Evolutionary conservation across 2,888 invertebrate species (phyloP).

Genomic region (Autographa pulchrina): DNA sequence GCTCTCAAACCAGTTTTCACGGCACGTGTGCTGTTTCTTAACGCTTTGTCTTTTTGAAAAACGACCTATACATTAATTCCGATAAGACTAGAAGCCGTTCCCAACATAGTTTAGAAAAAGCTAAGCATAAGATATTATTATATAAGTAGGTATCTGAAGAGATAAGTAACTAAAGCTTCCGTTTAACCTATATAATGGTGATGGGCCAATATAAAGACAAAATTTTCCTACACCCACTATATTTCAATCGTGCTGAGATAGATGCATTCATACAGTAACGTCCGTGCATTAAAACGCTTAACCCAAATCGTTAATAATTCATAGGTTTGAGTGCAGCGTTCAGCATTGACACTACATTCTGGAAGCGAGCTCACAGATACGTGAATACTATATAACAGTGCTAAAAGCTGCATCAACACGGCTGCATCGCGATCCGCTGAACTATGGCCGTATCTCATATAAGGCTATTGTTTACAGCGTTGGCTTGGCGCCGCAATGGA

Average conservation of each 20-base stretch:
- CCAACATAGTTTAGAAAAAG: too few species aligned
- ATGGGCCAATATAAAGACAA: too few species aligned
- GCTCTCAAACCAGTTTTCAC: neutral
- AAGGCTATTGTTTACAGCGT: conserved; percentile 49
- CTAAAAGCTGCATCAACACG: conserved; percentile 36
- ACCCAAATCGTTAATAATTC: conserved; percentile 1
- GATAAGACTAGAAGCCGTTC: too few species aligned
- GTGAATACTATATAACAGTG: conserved; percentile 12
- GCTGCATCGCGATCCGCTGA: conserved; percentile 43
- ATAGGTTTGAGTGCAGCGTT: conserved; percentile 8
- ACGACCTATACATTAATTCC: too few species aligned
- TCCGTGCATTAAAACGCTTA: neutral
- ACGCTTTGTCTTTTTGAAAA: neutral
- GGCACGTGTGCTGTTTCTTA: neutral
- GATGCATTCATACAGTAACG: neutral
- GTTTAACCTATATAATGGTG: too few species aligned
- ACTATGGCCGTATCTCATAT: conserved; percentile 50
- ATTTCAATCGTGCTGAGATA: too few species aligned
- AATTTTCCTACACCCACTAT: too few species aligned
- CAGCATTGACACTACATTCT: conserved; percentile 11
- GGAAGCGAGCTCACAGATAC: conserved; percentile 7
- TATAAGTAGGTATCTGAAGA: too few species aligned
- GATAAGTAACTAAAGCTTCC: too few species aligned
- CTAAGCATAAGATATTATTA: too few species aligned
- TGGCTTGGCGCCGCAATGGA: conserved; percentile 17